Evolutionary conservation across 2,888 invertebrate species (phyloP).

Genomic region (Mimachlamys varia): DNA sequence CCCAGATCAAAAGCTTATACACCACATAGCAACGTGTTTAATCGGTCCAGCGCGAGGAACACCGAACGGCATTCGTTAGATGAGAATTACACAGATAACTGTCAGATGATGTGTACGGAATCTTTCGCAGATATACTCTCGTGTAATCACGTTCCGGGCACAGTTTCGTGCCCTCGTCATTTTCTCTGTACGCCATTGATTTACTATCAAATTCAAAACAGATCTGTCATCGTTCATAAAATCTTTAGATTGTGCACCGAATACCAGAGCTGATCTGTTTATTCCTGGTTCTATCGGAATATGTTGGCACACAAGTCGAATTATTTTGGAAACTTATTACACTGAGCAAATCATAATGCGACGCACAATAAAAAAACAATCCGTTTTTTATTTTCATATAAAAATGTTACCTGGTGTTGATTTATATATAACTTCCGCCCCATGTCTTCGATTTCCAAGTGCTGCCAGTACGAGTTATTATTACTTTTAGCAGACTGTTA

Average conservation of each 20-base stretch:
- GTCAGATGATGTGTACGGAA: background rate
- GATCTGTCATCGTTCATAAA: background rate
- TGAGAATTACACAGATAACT: background rate
- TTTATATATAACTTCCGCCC: no score
- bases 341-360: background rate
- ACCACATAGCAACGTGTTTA: background rate
- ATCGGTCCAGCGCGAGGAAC: background rate
- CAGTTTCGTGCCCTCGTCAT: background rate
- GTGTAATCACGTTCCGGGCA: background rate
- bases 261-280: background rate
- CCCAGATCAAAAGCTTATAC: background rate
- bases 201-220: background rate
- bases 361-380: background rate
- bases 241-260: background rate
- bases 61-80: conserved; percentile 13
- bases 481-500: no score
- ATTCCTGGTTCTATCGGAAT: background rate
- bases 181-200: background rate
- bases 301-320: no score
- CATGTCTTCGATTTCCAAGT: no score
- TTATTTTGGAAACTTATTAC: no score
- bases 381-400: no score
- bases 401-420: no score
- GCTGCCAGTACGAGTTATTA: no score
- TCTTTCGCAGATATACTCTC: background rate